Evolutionary conservation across 2,888 invertebrate species (phyloP).

Genomic region (Marasmarcha lunaedactyla): DNA sequence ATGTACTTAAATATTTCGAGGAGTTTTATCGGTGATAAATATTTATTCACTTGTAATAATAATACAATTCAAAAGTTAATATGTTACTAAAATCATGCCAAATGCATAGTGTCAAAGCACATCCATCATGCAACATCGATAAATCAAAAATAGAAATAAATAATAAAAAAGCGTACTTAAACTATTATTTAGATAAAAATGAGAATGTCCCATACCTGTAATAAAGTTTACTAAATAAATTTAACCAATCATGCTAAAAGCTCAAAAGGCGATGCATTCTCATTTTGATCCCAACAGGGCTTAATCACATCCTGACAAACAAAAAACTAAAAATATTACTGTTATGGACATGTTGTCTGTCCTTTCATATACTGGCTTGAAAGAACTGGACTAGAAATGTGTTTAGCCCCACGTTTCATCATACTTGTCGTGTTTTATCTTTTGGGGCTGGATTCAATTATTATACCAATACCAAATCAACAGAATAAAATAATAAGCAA

Average conservation of each 20-base stretch:
- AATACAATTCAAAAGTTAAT: too few relatives aligned
- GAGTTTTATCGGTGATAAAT: not conserved
- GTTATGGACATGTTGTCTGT: too few relatives aligned
- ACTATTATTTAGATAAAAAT: constrained; percentile 46
- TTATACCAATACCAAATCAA: too few relatives aligned
- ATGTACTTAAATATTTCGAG: constrained; percentile 4
- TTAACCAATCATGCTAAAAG: not conserved
- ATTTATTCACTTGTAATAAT: not conserved
- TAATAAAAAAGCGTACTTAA: constrained; percentile 30
- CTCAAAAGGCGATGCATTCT: constrained; percentile 32
- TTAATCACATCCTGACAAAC: constrained; percentile 33
- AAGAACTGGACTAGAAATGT: too few relatives aligned
- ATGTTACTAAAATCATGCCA: constrained; percentile 34
- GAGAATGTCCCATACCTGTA: constrained; percentile 55
- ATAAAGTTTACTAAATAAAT: constrained; percentile 4
- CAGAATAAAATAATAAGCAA: too few relatives aligned
- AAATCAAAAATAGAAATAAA: constrained; percentile 21
- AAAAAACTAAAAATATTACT: not conserved
- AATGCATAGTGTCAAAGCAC: constrained; percentile 48
- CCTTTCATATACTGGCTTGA: too few relatives aligned
- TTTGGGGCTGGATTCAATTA: too few relatives aligned
- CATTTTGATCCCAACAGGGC: constrained; percentile 52
- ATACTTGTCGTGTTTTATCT: too few relatives aligned
- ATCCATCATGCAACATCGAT: constrained; percentile 62
- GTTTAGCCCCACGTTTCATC: constrained; percentile 18